These are phyloP conservation scores for Nasua narica DNA, from an alignment of 2,797 vertebrate species.

Conservation along the genomic window DNA sequence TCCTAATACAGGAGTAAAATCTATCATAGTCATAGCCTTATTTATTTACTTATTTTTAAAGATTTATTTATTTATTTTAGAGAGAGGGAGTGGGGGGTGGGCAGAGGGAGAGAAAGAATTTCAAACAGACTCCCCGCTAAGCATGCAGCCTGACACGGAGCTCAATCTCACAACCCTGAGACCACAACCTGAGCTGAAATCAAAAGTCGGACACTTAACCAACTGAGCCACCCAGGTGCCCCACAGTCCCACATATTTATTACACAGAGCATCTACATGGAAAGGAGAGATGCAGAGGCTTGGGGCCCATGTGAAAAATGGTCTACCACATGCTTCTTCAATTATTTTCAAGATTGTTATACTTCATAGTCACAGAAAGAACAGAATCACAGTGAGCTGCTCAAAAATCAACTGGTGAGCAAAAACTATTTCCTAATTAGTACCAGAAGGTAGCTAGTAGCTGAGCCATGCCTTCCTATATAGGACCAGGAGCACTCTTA, in stretches of 20 bases:
- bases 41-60: background rate
- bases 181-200: background rate
- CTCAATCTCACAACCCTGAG: background rate
- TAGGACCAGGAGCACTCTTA: background rate
- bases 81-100: background rate
- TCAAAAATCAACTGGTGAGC: background rate
- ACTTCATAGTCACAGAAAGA: background rate
- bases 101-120: background rate
- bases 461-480: background rate
- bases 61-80: background rate
- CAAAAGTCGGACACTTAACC: background rate
- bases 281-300: background rate
- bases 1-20: background rate
- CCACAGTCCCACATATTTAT: background rate
- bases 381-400: background rate
- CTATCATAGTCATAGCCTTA: background rate
- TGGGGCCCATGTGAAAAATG: background rate
- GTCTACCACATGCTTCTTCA: background rate
- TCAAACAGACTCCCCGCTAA: background rate
- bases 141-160: background rate
- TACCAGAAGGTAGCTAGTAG: background rate
- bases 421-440: slow-evolving; percentile 30
- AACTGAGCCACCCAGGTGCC: background rate
- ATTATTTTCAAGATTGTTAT: background rate
- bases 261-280: background rate